These are phyloP conservation scores for Lucinisca nassula DNA, from an alignment of 2,888 invertebrate species.

Conservation along the genomic window DNA sequence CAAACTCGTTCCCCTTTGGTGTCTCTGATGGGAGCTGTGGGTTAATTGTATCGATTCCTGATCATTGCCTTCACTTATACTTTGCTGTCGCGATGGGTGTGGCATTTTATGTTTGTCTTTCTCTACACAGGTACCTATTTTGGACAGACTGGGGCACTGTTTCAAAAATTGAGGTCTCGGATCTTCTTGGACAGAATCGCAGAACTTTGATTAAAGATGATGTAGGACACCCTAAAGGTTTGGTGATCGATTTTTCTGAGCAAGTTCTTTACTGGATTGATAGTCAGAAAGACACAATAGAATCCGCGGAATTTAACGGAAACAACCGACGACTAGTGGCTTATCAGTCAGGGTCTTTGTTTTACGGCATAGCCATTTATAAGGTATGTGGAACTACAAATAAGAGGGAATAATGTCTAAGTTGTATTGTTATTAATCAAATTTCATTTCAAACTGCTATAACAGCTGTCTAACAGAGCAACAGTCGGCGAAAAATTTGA, in stretches of 20 bases:
- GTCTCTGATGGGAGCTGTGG: no score
- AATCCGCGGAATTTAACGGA: slow-evolving; percentile 94
- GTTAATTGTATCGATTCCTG: no score
- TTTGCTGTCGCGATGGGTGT: no score
- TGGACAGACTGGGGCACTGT: slow-evolving; percentile 85
- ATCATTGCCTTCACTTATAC: no score
- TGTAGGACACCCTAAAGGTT: slow-evolving; percentile 44
- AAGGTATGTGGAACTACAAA: no score
- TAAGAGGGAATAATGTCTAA: no score
- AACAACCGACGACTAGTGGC: slow-evolving; percentile 89
- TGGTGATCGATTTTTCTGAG: slow-evolving; percentile 92
- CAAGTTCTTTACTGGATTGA: slow-evolving; percentile 96
- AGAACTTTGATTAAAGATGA: slow-evolving; percentile 74
- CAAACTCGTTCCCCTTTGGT: no score
- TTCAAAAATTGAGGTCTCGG: slow-evolving; percentile 82
- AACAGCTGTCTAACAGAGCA: no score
- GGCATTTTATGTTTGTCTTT: no score
- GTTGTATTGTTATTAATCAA: no score
- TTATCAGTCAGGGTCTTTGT: slow-evolving; percentile 74
- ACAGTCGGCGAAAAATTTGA: no score
- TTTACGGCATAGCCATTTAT: slow-evolving; percentile 82
- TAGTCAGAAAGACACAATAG: slow-evolving; percentile 93
- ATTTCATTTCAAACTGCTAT: no score
- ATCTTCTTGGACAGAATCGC: slow-evolving; percentile 81
- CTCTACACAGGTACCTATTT: slow-evolving; percentile 83